Conservation (phyloP, 2,888 invertebrate species). For the Drosophila pseudotakahashii region DNA sequence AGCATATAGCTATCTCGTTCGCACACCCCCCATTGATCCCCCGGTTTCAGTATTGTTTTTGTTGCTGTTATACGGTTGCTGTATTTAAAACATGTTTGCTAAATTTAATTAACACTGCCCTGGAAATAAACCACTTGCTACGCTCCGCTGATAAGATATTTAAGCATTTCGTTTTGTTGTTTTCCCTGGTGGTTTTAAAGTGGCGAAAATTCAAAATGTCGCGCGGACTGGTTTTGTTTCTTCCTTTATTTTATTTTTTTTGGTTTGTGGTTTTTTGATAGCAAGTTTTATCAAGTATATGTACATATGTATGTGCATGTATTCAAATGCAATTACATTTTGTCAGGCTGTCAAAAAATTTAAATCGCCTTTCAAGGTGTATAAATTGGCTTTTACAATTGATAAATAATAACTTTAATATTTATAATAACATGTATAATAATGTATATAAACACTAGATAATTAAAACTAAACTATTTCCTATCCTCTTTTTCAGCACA, state of each 20-base stretch:
- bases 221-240: constrained; percentile 15
- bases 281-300: not conserved
- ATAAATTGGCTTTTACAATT: too few species aligned
- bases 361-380: too few species aligned
- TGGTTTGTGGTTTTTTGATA: not conserved
- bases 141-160: constrained; percentile 50
- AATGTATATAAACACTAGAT: not conserved
- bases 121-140: constrained; percentile 34
- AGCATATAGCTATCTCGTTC: constrained; percentile 14
- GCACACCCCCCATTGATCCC: constrained; percentile 21
- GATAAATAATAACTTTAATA: too few species aligned
- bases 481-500: constrained; percentile 38
- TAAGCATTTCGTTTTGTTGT: constrained; percentile 9
- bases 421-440: too few species aligned
- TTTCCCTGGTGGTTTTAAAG: constrained; percentile 5
- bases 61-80: constrained; percentile 31
- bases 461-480: not conserved
- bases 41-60: constrained; percentile 38
- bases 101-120: constrained; percentile 55
- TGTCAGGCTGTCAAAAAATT: not conserved
- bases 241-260: not conserved
- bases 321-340: not conserved
- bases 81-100: constrained; percentile 38
- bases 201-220: constrained; percentile 19
- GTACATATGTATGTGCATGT: not conserved